These are phyloP conservation scores for Oscheius sp. DNA, from an alignment of 1,140 invertebrate species.

Conservation along the genomic window DNA sequence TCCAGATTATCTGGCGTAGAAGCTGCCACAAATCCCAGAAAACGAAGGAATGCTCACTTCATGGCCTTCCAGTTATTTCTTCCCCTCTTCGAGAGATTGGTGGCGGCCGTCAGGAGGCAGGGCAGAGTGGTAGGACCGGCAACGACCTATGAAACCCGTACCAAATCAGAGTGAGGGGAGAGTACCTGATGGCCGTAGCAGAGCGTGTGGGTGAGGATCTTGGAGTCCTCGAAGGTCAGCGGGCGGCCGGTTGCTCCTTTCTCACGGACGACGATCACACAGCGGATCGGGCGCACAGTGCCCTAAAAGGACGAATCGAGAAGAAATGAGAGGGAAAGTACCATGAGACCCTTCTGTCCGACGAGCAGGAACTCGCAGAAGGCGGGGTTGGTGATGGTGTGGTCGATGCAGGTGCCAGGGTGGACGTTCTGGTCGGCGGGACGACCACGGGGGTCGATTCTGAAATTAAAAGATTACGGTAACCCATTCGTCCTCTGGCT, in stretches of 20 bases:
- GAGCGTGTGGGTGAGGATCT: slow-evolving; percentile 9
- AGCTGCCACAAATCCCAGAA: no score
- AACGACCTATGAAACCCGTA: no score
- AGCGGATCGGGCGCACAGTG: slow-evolving; percentile 4
- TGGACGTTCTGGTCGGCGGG: slow-evolving; percentile 20
- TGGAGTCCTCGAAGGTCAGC: not conserved
- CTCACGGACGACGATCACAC: not conserved
- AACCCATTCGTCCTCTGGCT: slow-evolving; percentile 3
- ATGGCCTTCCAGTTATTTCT: slow-evolving; percentile 25
- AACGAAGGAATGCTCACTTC: not conserved
- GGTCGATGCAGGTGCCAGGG: slow-evolving; percentile 15
- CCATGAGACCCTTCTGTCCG: slow-evolving; percentile 17
- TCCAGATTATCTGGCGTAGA: no score
- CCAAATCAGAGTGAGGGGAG: no score
- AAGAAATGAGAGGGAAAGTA: no score
- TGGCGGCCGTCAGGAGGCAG: not conserved
- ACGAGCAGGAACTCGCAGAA: slow-evolving; percentile 29
- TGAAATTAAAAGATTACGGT: not conserved
- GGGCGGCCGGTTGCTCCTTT: not conserved
- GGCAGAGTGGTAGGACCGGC: slow-evolving; percentile 7
- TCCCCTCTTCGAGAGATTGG: slow-evolving; percentile 11
- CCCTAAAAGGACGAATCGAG: no score
- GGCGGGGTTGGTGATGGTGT: not conserved
- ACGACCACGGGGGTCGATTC: not conserved
- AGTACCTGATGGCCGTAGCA: slow-evolving; percentile 17